Conservation (phyloP, 2,113 vertebrate genomes). For the Argyrosomus japonicus region DNA sequence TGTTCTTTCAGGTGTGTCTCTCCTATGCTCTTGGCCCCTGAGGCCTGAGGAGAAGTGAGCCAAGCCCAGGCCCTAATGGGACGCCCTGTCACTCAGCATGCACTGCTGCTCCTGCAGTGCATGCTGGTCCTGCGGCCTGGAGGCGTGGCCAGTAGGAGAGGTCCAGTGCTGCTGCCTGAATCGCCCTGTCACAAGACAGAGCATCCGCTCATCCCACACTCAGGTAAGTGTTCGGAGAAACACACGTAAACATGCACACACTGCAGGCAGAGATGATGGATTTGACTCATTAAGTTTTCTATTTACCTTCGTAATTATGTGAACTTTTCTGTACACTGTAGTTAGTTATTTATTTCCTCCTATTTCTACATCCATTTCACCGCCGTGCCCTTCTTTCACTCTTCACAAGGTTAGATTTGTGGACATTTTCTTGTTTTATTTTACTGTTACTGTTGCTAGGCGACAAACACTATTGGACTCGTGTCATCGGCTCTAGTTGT, state of each 20-base stretch:
- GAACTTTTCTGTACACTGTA: background rate
- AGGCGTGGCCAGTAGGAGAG: conserved; percentile 77
- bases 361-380: background rate
- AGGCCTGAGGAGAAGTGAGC: conserved; percentile 85
- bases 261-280: background rate
- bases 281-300: background rate
- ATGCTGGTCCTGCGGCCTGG: conserved; percentile 82
- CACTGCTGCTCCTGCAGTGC: conserved; percentile 88
- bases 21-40: conserved; percentile 85
- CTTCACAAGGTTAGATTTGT: background rate
- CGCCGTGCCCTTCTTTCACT: background rate
- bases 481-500: background rate
- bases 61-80: conserved; percentile 82
- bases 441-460: conserved; percentile 36
- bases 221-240: conserved; percentile 83
- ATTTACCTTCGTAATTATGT: background rate
- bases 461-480: conserved; percentile 26
- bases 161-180: conserved; percentile 77
- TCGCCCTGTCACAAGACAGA: conserved; percentile 88
- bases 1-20: conserved; percentile 82
- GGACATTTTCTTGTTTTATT: background rate
- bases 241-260: background rate
- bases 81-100: conserved; percentile 81
- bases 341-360: conserved; percentile 20
- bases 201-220: conserved; percentile 90